Base-by-base conservation (phyloP, 2,797 vertebrate genomes). In the Anabas testudineus region DNA sequence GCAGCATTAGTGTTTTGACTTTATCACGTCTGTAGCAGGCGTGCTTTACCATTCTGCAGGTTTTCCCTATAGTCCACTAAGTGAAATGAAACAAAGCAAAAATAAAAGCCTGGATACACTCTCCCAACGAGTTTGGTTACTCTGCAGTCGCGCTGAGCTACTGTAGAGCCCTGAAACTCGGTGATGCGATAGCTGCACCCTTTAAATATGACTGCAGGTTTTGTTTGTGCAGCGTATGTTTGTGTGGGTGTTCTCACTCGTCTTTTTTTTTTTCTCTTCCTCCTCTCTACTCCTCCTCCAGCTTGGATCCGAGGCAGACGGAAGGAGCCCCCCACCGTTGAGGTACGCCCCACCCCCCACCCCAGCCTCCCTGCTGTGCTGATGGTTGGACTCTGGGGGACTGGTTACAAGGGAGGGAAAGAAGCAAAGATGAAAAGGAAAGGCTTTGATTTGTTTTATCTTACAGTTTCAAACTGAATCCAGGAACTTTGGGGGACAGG, bases 291-390 rank as follows among this genome's bases (percentile, higher is more conserved):
- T 86, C 78, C 74, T 92, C 84, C 93, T 82, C 59, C 91, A 99
- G 98, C 98, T 73, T 99, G 98, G 98, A 96, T 99, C 87, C 96
- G 95, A 90, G 97, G 94, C 90, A 97, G 94, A 89, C 95, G 97
- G 88, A 95, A 96, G 67, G 92, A 94, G 73, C 96, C 97, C 86
- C 98, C 98, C 72, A 95, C 96, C 39, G 60, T 91, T 71, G 95
- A 98, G 96, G 97, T 99, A 93, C 90, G 93, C 48, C 94, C 93
- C 30, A 58, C 51, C 47, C 28, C 54, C 52, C 18, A 42, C 7
- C 41, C 43, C 26, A 76, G 74, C 74, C 51, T 76, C 80, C 90
- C 91, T 10, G 67, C 90, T 84, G 90, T 36, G 86, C 83, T 90
- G 88, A 89, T 87, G 87, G 84, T 88, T 88, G 88, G 88, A 84